Conservation (phyloP, 2,888 invertebrate species). For the Drosophila macrothrix region DNA sequence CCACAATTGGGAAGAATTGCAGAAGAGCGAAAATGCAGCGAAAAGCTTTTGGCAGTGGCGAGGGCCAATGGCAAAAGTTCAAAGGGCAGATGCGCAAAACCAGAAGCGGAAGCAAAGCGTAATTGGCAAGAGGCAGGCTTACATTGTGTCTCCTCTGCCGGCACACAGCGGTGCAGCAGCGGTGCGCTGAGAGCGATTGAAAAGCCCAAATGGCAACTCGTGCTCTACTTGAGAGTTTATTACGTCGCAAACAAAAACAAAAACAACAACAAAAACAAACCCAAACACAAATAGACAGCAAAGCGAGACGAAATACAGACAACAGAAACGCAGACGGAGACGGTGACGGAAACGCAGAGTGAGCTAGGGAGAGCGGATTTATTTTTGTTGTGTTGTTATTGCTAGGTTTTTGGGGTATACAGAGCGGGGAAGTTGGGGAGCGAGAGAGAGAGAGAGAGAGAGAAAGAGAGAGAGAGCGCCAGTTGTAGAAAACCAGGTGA, state of each 20-base stretch:
- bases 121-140: slow-evolving; percentile 26
- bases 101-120: slow-evolving; percentile 53
- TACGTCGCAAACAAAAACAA: slow-evolving; percentile 24
- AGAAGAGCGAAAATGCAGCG: neutral
- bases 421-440: slow-evolving; percentile 2
- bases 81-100: slow-evolving; percentile 27
- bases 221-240: slow-evolving; percentile 46
- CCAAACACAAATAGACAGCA: slow-evolving; percentile 6
- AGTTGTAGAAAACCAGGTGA: slow-evolving; percentile 36
- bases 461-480: neutral
- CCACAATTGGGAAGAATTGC: neutral
- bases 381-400: slow-evolving; percentile 15
- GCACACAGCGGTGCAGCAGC: slow-evolving; percentile 12
- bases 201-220: slow-evolving; percentile 14
- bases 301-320: neutral
- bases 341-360: too few relatives aligned
- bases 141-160: slow-evolving; percentile 6
- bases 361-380: neutral
- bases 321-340: neutral
- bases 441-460: neutral
- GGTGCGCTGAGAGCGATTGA: slow-evolving; percentile 5
- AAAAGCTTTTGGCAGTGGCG: slow-evolving; percentile 24
- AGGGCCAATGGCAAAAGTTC: slow-evolving; percentile 32
- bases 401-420: slow-evolving; percentile 14
- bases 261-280: slow-evolving; percentile 13